These are phyloP conservation scores for Ammodytes dubius DNA, from an alignment of 2,113 vertebrate species.

Conservation along the genomic window DNA sequence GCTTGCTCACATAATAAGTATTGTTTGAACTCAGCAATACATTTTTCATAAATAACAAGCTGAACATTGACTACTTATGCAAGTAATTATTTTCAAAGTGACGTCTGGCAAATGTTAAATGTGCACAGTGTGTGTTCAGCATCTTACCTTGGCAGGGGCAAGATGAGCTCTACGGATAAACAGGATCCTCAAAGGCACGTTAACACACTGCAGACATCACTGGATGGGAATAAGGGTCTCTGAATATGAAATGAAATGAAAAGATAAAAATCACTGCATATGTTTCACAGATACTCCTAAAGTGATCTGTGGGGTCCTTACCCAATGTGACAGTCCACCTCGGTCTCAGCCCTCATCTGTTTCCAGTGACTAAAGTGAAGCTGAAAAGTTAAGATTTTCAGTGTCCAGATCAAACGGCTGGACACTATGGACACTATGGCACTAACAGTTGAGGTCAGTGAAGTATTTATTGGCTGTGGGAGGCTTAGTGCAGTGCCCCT, in stretches of 20 bases:
- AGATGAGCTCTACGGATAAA: constrained; percentile 57
- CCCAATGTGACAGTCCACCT: constrained; percentile 55
- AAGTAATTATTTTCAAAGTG: constrained; percentile 37
- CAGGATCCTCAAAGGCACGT: constrained; percentile 47
- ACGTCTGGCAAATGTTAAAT: constrained; percentile 23
- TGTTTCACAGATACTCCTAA: constrained; percentile 55
- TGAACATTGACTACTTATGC: constrained; percentile 8
- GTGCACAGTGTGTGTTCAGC: constrained; percentile 29
- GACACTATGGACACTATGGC: constrained; percentile 42
- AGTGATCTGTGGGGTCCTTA: constrained; percentile 37
- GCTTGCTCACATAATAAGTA: constrained; percentile 5
- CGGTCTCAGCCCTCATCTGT: constrained; percentile 28
- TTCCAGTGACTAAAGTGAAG: constrained; percentile 30
- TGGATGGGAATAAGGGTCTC: constrained; percentile 35
- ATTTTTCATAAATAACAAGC: constrained; percentile 15
- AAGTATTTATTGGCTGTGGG: constrained; percentile 76
- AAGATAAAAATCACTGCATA: constrained; percentile 37
- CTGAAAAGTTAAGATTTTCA: constrained; percentile 56
- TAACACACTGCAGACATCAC: constrained; percentile 57
- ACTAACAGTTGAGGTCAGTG: constrained; percentile 56
- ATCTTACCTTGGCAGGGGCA: constrained; percentile 74
- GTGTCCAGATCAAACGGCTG: constrained; percentile 61
- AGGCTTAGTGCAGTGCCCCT: constrained; percentile 64
- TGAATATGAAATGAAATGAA: constrained; percentile 38
- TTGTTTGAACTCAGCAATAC: constrained; percentile 19